phyloP scores from a whole-genome alignment of 2,113 vertebrate genomes.

The Anseranas semipalmata region DNA sequence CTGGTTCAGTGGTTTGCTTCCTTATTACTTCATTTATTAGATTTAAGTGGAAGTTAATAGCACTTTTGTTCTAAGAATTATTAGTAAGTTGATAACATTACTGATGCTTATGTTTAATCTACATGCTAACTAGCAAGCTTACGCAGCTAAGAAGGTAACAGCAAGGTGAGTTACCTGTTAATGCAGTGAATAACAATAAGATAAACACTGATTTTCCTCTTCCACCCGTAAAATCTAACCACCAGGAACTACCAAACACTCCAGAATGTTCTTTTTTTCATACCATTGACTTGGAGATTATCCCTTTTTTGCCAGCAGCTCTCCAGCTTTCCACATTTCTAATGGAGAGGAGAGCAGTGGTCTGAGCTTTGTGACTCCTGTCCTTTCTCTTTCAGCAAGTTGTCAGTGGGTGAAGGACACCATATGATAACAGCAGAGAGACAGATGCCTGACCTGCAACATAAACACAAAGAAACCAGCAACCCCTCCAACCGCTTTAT shows the following conservation, averaged over 20 bases:
- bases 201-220: neutral
- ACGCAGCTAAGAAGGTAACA: neutral
- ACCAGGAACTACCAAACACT: neutral
- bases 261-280: neutral
- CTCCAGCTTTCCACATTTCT: neutral
- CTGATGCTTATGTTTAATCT: neutral
- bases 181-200: neutral
- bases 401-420: neutral
- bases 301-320: neutral
- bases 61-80: constrained; percentile 22
- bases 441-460: neutral
- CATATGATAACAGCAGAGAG: neutral
- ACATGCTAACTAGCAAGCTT: neutral
- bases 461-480: neutral
- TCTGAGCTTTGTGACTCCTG: neutral
- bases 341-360: neutral
- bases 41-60: neutral
- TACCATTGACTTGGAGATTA: neutral
- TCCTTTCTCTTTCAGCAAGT: neutral
- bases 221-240: neutral
- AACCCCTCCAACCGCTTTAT: too few relatives aligned
- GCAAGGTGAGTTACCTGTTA: neutral
- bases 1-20: constrained; percentile 6
- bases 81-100: neutral
- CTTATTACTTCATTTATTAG: neutral